phyloP scores from a whole-genome alignment of 2,797 vertebrate genomes.

The Lates japonicus region DNA sequence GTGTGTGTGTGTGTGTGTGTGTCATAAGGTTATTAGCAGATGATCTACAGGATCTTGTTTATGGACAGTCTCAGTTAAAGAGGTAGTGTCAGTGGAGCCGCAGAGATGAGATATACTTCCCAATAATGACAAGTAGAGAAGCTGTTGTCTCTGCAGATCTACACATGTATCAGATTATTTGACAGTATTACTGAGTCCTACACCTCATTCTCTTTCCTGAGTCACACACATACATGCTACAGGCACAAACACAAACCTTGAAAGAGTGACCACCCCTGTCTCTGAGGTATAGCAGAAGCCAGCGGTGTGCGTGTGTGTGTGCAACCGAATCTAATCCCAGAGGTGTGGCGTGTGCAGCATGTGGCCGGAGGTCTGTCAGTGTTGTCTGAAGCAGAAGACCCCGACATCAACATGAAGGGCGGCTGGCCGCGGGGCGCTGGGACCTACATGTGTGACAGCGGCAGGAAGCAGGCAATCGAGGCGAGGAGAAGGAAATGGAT shows the following conservation, averaged over 20 bases:
- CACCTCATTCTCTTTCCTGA: too few species aligned
- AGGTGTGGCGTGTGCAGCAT: constrained; percentile 28
- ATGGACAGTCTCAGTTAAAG: too few species aligned
- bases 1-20: constrained; percentile 16
- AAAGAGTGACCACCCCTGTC: constrained; percentile 9
- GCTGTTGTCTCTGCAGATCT: too few species aligned
- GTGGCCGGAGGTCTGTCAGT: background rate
- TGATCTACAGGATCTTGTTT: too few species aligned
- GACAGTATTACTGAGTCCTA: too few species aligned
- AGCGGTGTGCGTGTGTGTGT: background rate
- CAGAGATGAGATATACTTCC: too few species aligned
- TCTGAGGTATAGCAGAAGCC: background rate
- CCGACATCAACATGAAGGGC: constrained; percentile 76
- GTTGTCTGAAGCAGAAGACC: constrained; percentile 54
- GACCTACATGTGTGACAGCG: constrained; percentile 55
- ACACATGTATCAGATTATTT: too few species aligned
- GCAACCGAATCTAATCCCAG: too few species aligned
- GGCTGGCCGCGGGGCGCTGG: constrained; percentile 35
- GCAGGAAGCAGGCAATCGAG: too few species aligned
- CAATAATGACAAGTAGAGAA: too few species aligned
- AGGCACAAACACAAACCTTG: background rate
- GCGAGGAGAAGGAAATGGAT: constrained; percentile 73
- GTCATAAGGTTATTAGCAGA: too few species aligned
- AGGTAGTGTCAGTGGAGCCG: too few species aligned
- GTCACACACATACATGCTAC: background rate